A percentile compares a stretch with the other conserved stretches of the same genome.
These are phyloP conservation scores for Loripinus fragilis DNA, from an alignment of 2,888 invertebrate species.

Conservation along the genomic window DNA sequence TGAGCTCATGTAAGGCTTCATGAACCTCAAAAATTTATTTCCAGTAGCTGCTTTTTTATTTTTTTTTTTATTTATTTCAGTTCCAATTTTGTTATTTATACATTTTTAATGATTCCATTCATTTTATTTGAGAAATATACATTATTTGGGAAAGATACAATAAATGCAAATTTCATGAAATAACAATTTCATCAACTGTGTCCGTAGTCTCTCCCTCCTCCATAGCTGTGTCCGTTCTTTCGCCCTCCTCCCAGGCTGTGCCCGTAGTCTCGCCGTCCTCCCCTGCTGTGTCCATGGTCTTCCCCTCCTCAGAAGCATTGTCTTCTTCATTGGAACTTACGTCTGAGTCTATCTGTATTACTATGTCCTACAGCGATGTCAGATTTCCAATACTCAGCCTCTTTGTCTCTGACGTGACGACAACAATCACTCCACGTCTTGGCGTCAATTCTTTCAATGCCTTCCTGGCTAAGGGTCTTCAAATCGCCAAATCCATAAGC, in stretches of 20 bases:
- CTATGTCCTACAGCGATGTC: neutral
- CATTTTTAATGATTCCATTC: no score
- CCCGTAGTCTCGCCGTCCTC: neutral
- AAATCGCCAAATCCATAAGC: conserved; percentile 14
- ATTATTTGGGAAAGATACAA: no score
- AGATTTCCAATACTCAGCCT: neutral
- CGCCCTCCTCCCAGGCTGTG: neutral
- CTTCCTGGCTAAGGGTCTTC: neutral
- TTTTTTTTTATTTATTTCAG: no score
- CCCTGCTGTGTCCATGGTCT: neutral
- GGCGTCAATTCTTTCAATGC: neutral
- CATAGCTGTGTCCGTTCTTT: neutral
- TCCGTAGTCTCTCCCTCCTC: neutral
- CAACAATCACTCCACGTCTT: neutral
- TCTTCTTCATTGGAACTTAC: neutral
- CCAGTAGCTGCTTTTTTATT: no score
- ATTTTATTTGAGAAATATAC: no score
- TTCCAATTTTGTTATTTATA: no score
- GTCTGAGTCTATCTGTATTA: neutral
- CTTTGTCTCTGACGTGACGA: neutral
- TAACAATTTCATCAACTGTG: neutral
- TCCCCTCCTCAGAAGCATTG: no score
- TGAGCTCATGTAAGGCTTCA: no score
- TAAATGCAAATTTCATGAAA: no score
- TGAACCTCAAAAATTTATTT: no score